These are phyloP conservation scores for Augochlora pura DNA, from an alignment of 1,140 invertebrate genomes.

Conservation along the genomic window DNA sequence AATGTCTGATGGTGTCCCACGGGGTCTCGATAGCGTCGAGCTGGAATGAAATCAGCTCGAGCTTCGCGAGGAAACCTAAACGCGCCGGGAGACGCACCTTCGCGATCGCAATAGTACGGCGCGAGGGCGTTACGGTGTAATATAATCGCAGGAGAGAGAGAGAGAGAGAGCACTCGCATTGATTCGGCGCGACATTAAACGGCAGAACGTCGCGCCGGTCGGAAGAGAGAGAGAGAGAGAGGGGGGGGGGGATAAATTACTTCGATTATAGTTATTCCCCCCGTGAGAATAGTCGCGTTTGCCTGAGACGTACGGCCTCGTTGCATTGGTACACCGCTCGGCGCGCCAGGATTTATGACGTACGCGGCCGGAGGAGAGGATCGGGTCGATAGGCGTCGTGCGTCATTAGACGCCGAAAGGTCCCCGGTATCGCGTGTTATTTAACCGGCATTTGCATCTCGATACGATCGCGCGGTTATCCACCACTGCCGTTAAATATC, in stretches of 20 bases:
- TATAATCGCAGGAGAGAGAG: not conserved
- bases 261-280: conserved; percentile 47
- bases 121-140: not conserved
- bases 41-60: no score
- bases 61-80: no score
- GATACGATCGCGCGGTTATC: no score
- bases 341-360: conserved; percentile 51
- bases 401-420: conserved; percentile 49
- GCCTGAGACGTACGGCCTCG: not conserved
- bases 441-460: conserved; percentile 47
- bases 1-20: no score
- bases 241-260: conserved; percentile 32
- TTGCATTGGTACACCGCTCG: not conserved
- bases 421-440: conserved; percentile 43
- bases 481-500: not conserved
- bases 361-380: conserved; percentile 10
- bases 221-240: no score
- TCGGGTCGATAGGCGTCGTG: conserved; percentile 40
- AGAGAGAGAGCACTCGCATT: not conserved
- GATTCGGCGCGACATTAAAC: conserved; percentile 2
- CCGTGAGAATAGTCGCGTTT: conserved; percentile 44
- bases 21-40: no score
- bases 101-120: not conserved
- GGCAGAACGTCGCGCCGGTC: no score
- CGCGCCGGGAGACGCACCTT: not conserved